A percentile compares a stretch with the other conserved stretches of the same genome.
phyloP scores from a whole-genome alignment of 2,113 vertebrate genomes.

The Heteronetta atricapilla region DNA sequence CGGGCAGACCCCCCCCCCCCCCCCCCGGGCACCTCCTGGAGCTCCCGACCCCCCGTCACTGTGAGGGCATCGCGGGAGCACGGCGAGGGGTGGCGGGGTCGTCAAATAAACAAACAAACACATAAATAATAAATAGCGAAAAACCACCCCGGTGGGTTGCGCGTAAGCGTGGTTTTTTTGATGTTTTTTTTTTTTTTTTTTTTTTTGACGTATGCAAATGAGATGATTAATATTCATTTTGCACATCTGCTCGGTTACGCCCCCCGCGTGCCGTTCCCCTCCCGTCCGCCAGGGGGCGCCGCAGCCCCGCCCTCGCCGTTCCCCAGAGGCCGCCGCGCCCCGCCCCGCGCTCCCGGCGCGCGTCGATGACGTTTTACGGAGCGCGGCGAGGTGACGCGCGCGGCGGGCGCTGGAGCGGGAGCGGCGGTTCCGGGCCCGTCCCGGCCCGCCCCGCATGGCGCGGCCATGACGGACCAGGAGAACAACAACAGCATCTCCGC shows the following conservation, averaged over 20 bases:
- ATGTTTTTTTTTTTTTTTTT: too few relatives aligned
- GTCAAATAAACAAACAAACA: too few relatives aligned
- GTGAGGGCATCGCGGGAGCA: too few relatives aligned
- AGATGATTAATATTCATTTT: not conserved
- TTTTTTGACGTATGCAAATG: not conserved
- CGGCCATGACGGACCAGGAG: slow-evolving; percentile 97
- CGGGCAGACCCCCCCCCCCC: too few relatives aligned
- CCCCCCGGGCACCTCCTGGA: too few relatives aligned
- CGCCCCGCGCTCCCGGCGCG: not conserved
- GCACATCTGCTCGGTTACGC: not conserved
- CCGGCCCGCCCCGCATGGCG: slow-evolving; percentile 77
- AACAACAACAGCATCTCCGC: slow-evolving; percentile 98
- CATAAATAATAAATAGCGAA: too few relatives aligned
- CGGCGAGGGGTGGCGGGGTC: too few relatives aligned
- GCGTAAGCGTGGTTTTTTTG: not conserved
- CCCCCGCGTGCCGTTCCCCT: not conserved
- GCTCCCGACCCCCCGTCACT: too few relatives aligned
- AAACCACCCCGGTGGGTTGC: not conserved
- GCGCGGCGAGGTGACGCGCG: not conserved
- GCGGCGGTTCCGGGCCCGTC: not conserved
- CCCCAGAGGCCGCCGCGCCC: too few relatives aligned
- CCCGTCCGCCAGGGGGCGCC: not conserved
- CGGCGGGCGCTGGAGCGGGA: too few relatives aligned
- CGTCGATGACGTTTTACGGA: fast-evolving
- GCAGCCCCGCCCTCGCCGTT: too few relatives aligned